Percentiles rank a stretch among this genome's conserved stretches.
Conservation (phyloP, 2,888 invertebrate genomes). For the Hypolimnas misippus region DNA sequence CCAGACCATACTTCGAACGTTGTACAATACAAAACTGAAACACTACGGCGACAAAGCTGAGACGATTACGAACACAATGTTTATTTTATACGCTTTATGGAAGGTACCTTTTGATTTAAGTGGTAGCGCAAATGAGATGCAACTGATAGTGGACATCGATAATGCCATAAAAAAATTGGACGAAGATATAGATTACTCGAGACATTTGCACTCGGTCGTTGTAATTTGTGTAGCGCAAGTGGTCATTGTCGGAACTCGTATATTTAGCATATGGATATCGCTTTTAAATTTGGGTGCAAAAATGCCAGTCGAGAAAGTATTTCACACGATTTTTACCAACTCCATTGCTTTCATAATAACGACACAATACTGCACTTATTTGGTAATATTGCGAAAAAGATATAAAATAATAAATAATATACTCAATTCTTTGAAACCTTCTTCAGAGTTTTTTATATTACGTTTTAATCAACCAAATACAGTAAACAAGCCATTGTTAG, state of each 20-base stretch:
- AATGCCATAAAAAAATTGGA: slow-evolving; percentile 53
- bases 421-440: slow-evolving; percentile 52
- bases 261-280: slow-evolving; percentile 54
- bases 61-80: slow-evolving; percentile 51
- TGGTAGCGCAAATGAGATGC: slow-evolving; percentile 47
- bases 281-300: slow-evolving; percentile 47
- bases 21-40: slow-evolving; percentile 62
- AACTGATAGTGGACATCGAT: slow-evolving; percentile 56
- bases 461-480: slow-evolving; percentile 48
- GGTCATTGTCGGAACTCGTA: slow-evolving; percentile 48
- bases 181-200: slow-evolving; percentile 52
- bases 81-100: slow-evolving; percentile 56
- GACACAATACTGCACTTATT: slow-evolving; percentile 54
- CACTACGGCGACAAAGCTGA: slow-evolving; percentile 67
- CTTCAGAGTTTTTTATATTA: slow-evolving; percentile 53
- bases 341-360: slow-evolving; percentile 53
- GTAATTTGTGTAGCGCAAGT: slow-evolving; percentile 49
- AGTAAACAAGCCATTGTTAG: slow-evolving; percentile 46
- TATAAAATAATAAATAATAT: slow-evolving; percentile 59
- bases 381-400: slow-evolving; percentile 53
- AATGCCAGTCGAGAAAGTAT: slow-evolving; percentile 58
- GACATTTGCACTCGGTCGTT: slow-evolving; percentile 47
- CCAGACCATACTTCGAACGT: slow-evolving; percentile 59
- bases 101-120: slow-evolving; percentile 57
- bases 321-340: slow-evolving; percentile 58